Evolutionary conservation across 2,797 vertebrate species (phyloP).

Genomic region (Aselliscus stoliczkanus): DNA sequence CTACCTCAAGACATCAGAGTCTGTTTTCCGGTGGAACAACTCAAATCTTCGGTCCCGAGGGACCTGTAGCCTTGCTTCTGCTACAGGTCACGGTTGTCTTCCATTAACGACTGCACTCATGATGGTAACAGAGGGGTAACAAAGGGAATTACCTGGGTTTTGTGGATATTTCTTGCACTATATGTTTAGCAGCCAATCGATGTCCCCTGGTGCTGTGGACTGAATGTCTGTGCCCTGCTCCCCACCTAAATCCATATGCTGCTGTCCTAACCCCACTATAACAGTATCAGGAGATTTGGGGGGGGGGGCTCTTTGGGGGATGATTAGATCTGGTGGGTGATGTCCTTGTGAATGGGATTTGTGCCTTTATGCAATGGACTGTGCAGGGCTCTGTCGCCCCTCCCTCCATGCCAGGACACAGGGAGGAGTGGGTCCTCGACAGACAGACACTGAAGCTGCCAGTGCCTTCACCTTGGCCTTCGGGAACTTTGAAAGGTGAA

Average conservation of each 20-base stretch:
- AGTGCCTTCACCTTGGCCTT: neutral
- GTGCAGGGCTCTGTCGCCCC: no score
- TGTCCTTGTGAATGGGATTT: neutral
- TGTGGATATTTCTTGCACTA: no score
- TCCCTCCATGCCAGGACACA: no score
- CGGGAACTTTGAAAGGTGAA: no score
- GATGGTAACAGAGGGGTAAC: no score
- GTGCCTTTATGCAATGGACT: neutral
- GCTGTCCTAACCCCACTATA: neutral
- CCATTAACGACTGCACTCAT: no score
- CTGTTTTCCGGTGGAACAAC: rapidly evolving
- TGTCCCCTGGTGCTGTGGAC: neutral
- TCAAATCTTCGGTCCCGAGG: neutral
- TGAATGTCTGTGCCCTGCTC: no score
- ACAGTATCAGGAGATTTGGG: neutral
- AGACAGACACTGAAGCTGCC: neutral
- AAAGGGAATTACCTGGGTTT: no score
- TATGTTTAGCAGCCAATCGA: no score
- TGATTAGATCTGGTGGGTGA: neutral
- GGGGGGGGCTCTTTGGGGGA: neutral
- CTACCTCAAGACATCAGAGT: rapidly evolving
- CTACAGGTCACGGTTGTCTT: neutral
- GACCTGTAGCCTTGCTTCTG: neutral
- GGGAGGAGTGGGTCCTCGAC: no score
- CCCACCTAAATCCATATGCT: no score